These are phyloP conservation scores for Heterodera schachtii DNA, from an alignment of 1,140 invertebrate species.

Conservation along the genomic window DNA sequence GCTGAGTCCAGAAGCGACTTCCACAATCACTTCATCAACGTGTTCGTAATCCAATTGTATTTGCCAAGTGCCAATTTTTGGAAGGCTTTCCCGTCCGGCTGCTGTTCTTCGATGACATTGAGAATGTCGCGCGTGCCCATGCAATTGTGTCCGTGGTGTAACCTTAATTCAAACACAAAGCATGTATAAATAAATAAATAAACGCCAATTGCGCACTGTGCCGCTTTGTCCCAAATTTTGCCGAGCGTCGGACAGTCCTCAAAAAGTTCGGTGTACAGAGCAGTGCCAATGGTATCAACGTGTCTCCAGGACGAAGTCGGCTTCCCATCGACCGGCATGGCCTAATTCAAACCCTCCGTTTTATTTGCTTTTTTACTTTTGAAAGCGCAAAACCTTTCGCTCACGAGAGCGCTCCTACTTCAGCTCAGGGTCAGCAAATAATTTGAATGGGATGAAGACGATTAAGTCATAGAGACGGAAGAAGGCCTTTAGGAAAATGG, in stretches of 20 bases:
- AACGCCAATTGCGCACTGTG: too few relatives aligned
- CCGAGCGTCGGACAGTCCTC: too few relatives aligned
- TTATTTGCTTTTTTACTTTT: too few relatives aligned
- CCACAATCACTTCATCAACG: conserved; percentile 71
- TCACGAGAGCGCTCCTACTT: conserved; percentile 54
- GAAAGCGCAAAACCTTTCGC: conserved; percentile 30
- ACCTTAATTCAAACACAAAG: conserved; percentile 70
- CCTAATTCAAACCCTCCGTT: background rate
- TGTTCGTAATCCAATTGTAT: conserved; percentile 81
- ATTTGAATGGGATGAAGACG: conserved; percentile 83
- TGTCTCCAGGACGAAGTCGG: background rate
- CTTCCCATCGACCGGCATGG: background rate
- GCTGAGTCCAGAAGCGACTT: conserved; percentile 53
- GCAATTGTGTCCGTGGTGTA: conserved; percentile 76
- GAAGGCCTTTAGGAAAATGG: conserved; percentile 49
- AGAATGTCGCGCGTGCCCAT: conserved; percentile 87
- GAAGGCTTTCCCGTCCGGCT: conserved; percentile 89
- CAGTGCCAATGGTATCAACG: background rate
- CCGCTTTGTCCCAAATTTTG: conserved; percentile 71
- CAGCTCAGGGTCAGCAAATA: conserved; percentile 84
- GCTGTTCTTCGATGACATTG: conserved; percentile 87
- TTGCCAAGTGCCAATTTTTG: conserved; percentile 92
- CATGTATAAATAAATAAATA: conserved; percentile 28
- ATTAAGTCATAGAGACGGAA: conserved; percentile 80
- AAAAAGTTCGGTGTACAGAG: background rate